phyloP scores from a whole-genome alignment of 2,797 vertebrate genomes.

The Sciurus carolinensis region DNA sequence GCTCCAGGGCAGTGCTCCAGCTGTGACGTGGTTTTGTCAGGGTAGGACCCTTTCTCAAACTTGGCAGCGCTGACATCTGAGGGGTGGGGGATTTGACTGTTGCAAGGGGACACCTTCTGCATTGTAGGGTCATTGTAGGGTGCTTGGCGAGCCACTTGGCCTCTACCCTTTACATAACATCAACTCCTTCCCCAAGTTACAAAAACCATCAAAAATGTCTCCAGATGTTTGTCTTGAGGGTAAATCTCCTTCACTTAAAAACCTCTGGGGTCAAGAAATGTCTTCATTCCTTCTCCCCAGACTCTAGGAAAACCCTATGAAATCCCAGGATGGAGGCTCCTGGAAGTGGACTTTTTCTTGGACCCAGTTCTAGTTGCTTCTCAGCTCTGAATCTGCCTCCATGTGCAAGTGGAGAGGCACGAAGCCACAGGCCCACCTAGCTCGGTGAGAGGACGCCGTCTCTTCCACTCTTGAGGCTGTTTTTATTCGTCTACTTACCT shows the following conservation, averaged over 20 bases:
- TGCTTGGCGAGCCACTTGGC: background rate
- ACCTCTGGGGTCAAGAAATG: background rate
- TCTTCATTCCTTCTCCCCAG: background rate
- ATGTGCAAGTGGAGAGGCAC: rapidly evolving
- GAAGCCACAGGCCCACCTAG: background rate
- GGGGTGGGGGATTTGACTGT: background rate
- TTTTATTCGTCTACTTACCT: background rate
- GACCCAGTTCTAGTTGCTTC: background rate
- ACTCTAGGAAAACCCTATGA: background rate
- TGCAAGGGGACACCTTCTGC: background rate
- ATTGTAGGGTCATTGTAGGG: rapidly evolving
- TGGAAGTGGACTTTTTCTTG: background rate
- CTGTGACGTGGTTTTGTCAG: background rate
- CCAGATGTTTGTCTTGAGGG: background rate
- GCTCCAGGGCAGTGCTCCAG: background rate
- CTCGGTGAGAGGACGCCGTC: background rate
- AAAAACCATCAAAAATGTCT: background rate
- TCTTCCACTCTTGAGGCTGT: background rate
- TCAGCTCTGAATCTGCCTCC: background rate
- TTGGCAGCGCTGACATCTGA: background rate
- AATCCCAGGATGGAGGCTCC: background rate
- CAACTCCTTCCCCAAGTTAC: background rate
- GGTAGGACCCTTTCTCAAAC: background rate
- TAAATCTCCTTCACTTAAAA: background rate
- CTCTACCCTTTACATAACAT: background rate